A percentile compares a stretch with the other conserved stretches of the same genome.
phyloP scores from a whole-genome alignment of 2,113 vertebrate species.

The Notarius quadriscutis region DNA sequence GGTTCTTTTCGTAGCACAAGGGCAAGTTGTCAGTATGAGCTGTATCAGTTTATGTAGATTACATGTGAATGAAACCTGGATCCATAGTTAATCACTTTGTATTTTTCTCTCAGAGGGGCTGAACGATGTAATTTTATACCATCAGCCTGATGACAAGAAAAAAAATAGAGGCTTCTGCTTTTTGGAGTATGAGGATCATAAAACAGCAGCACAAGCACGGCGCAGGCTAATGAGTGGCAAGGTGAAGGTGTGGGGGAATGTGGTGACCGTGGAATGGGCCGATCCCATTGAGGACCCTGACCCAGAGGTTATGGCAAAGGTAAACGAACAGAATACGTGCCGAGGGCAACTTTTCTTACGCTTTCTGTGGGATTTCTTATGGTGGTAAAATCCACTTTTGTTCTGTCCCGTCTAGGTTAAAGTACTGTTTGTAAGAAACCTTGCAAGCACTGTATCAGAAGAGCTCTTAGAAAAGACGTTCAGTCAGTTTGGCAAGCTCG shows the following conservation, averaged over 20 bases:
- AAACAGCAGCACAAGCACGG: conserved; percentile 96
- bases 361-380: not conserved
- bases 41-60: not conserved
- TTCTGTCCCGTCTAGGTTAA: conserved; percentile 79
- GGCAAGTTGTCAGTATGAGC: not conserved
- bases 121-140: conserved; percentile 99
- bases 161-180: conserved; percentile 99
- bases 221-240: conserved; percentile 98
- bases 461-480: conserved; percentile 98
- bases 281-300: conserved; percentile 99
- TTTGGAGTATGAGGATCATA: conserved; percentile 98
- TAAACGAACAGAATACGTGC: conserved; percentile 52
- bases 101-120: conserved; percentile 84
- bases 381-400: not conserved
- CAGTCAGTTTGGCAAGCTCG: conserved; percentile 96
- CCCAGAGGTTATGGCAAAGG: conserved; percentile 99
- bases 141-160: conserved; percentile 98
- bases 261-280: conserved; percentile 98
- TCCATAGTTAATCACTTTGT: not conserved
- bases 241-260: conserved; percentile 98
- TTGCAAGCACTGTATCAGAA: conserved; percentile 95
- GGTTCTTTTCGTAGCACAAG: not conserved
- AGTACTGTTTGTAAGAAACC: conserved; percentile 96
- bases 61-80: not conserved
- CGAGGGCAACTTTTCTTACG: not conserved